A percentile compares a stretch with the other conserved stretches of the same genome.
Evolutionary conservation across 2,113 vertebrate genomes (phyloP).

Genomic region (Pantherophis guttatus): DNA sequence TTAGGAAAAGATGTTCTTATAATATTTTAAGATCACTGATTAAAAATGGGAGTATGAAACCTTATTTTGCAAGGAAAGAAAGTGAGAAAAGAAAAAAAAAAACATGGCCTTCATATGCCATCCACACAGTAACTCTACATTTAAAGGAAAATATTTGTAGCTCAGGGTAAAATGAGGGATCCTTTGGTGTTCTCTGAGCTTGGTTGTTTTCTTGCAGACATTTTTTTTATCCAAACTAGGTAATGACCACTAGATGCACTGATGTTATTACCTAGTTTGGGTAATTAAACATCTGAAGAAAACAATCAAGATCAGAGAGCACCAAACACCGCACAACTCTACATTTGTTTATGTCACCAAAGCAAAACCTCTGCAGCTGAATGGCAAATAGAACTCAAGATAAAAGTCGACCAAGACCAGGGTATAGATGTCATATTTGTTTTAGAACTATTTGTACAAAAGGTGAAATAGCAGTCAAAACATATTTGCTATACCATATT

Average conservation of each 20-base stretch:
- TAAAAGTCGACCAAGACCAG: background rate
- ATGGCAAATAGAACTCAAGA: background rate
- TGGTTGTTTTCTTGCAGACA: background rate
- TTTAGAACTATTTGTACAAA: background rate
- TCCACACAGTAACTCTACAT: background rate
- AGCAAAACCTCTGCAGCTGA: background rate
- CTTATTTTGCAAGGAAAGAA: background rate
- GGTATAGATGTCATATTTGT: background rate
- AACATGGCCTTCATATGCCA: background rate
- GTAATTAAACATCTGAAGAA: background rate
- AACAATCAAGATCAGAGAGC: background rate
- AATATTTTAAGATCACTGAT: background rate
- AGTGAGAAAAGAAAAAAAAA: background rate
- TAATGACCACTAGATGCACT: background rate
- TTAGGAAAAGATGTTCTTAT: background rate
- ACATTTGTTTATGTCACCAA: background rate
- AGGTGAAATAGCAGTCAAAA: background rate
- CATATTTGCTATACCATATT: background rate
- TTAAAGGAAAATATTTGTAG: background rate
- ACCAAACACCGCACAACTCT: background rate
- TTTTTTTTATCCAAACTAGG: background rate
- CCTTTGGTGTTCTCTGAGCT: background rate
- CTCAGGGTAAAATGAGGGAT: background rate
- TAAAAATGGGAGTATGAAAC: background rate
- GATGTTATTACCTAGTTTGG: background rate